Evolutionary conservation across 2,113 vertebrate species (phyloP).

Genomic region (Gavialis gangeticus): DNA sequence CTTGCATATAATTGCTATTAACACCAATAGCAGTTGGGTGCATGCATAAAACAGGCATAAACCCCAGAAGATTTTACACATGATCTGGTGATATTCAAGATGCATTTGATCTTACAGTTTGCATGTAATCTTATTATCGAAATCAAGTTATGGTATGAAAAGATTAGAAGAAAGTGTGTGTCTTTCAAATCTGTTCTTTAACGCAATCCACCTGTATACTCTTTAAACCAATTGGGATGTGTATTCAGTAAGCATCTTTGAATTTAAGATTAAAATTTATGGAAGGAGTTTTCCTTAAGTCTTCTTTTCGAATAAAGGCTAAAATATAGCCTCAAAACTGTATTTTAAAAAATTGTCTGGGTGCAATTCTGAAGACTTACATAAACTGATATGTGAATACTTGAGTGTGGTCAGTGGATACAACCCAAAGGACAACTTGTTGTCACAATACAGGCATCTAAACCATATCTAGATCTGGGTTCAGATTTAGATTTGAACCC

Average conservation of each 20-base stretch:
- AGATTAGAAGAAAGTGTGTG: background rate
- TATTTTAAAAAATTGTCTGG: constrained; percentile 35
- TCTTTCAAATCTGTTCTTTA: background rate
- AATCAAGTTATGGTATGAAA: constrained; percentile 8
- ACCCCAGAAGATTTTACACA: background rate
- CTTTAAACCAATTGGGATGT: constrained; percentile 71
- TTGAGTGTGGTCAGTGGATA: constrained; percentile 20
- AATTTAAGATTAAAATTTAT: constrained; percentile 20
- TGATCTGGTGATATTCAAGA: background rate
- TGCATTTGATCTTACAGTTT: background rate
- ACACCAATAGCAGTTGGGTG: background rate
- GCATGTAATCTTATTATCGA: constrained; percentile 4
- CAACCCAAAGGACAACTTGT: background rate
- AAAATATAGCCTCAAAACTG: constrained; percentile 34
- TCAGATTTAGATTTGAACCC: background rate
- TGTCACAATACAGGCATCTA: background rate
- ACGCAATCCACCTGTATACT: constrained; percentile 56
- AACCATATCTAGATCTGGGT: background rate
- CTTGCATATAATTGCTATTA: background rate
- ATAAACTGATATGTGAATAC: constrained; percentile 39
- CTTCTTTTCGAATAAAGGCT: constrained; percentile 17
- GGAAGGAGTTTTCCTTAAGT: no score
- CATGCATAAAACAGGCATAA: background rate
- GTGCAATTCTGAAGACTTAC: constrained; percentile 40
- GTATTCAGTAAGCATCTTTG: constrained; percentile 56